These are phyloP conservation scores for Ophiothrix spiculata DNA, from an alignment of 35 echinoderm and acorn worm genomes.

Conservation along the genomic window DNA sequence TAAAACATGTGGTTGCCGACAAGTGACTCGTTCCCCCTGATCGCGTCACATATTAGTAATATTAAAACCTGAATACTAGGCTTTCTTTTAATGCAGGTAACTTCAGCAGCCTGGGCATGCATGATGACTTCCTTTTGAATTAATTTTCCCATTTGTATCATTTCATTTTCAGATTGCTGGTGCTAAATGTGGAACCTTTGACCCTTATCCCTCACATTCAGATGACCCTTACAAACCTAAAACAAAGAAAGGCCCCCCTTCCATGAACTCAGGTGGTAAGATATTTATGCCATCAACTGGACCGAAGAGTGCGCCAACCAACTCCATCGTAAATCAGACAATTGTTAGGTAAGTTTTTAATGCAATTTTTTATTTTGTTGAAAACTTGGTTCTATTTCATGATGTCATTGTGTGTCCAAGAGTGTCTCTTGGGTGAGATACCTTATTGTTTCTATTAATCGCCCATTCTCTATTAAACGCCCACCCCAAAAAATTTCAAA, in stretches of 20 bases:
- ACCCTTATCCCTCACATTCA: slow-evolving; percentile 95
- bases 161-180: slow-evolving; percentile 70
- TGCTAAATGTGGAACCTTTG: slow-evolving; percentile 89
- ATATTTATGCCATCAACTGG: slow-evolving; percentile 92
- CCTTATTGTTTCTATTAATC: too few species aligned
- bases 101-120: too few species aligned
- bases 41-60: too few species aligned
- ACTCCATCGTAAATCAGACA: slow-evolving; percentile 85
- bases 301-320: slow-evolving; percentile 81
- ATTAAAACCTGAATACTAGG: too few species aligned
- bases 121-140: too few species aligned
- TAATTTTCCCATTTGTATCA: too few species aligned
- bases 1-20: too few species aligned
- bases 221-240: slow-evolving; percentile 92
- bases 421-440: not conserved
- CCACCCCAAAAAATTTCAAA: too few species aligned
- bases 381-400: not conserved
- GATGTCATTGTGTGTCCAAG: not conserved
- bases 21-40: too few species aligned
- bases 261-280: slow-evolving; percentile 89
- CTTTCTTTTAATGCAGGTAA: too few species aligned
- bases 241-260: slow-evolving; percentile 66
- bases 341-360: slow-evolving; percentile 71
- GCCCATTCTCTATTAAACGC: too few species aligned
- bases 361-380: not conserved